Conservation (phyloP, 2,113 vertebrate species). For the Rynchops niger region DNA sequence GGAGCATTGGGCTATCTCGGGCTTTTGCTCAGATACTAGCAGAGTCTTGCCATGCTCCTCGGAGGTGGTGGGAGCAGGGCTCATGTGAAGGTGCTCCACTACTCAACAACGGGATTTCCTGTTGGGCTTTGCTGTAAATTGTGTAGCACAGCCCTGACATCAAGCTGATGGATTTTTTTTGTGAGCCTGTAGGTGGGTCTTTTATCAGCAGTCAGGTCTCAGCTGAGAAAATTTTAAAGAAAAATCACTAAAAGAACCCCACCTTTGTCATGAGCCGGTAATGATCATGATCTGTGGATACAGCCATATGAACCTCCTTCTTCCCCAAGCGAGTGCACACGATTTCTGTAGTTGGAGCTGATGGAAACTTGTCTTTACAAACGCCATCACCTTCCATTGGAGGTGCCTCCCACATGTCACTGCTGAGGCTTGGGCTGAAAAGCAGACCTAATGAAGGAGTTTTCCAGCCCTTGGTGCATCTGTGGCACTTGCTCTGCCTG, state of each 20-base stretch:
- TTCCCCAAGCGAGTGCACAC: neutral
- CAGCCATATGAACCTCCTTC: neutral
- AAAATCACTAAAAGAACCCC: neutral
- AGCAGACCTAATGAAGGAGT: conserved; percentile 64
- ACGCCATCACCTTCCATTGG: neutral
- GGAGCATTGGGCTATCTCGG: neutral
- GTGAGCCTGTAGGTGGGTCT: neutral
- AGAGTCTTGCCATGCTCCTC: neutral
- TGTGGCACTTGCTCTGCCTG: conserved; percentile 63
- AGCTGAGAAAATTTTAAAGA: neutral
- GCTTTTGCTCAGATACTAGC: neutral
- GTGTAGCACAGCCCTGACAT: neutral
- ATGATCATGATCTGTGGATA: neutral
- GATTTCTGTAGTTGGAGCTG: neutral
- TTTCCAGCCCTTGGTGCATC: conserved; percentile 64
- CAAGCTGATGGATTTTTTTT: neutral
- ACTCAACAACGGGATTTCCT: neutral
- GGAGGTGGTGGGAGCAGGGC: neutral
- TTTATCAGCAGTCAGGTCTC: neutral
- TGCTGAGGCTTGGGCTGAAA: conserved; percentile 6
- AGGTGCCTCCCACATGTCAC: neutral
- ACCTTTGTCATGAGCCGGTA: neutral
- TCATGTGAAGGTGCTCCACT: rapidly evolving
- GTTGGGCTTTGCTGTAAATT: neutral
- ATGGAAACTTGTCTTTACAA: neutral